Conservation (phyloP, 1,140 invertebrate genomes). For the Lerema accius region DNA sequence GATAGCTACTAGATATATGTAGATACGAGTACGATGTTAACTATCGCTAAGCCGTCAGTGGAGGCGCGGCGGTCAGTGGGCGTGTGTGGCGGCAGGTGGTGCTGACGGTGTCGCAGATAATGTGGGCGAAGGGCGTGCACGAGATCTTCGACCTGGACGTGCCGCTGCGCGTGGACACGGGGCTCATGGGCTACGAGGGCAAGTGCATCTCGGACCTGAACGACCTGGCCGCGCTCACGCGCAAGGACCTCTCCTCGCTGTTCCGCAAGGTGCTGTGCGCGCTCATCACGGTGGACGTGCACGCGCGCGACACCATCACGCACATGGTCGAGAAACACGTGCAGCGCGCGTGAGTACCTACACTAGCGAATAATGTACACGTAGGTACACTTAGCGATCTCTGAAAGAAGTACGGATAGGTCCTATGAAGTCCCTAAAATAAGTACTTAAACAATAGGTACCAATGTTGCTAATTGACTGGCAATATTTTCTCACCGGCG, state of each 20-base stretch:
- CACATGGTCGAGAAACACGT: constrained; percentile 88
- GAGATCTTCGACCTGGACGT: constrained; percentile 85
- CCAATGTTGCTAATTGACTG: too few species aligned
- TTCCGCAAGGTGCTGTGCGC: constrained; percentile 90
- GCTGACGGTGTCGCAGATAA: constrained; percentile 92
- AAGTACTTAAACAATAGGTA: too few species aligned
- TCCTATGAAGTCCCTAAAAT: too few species aligned
- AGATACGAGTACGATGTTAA: too few species aligned
- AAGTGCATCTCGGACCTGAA: constrained; percentile 90
- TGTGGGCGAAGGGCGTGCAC: constrained; percentile 92
- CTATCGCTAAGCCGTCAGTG: too few species aligned
- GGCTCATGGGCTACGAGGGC: constrained; percentile 87
- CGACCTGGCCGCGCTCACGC: constrained; percentile 89
- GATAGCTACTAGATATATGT: too few species aligned
- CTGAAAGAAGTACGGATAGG: too few species aligned
- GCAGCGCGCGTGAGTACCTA: constrained; percentile 81
- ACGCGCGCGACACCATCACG: constrained; percentile 91
- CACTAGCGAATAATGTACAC: not conserved
- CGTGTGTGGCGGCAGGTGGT: constrained; percentile 77
- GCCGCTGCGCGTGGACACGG: constrained; percentile 71
- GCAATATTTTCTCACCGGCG: too few species aligned
- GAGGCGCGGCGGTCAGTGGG: too few species aligned
- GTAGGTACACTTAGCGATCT: too few species aligned
- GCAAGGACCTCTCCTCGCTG: constrained; percentile 87
- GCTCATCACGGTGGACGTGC: constrained; percentile 94